Evolutionary conservation across 2,888 invertebrate species (phyloP).

Genomic region (Clanis bilineata): DNA sequence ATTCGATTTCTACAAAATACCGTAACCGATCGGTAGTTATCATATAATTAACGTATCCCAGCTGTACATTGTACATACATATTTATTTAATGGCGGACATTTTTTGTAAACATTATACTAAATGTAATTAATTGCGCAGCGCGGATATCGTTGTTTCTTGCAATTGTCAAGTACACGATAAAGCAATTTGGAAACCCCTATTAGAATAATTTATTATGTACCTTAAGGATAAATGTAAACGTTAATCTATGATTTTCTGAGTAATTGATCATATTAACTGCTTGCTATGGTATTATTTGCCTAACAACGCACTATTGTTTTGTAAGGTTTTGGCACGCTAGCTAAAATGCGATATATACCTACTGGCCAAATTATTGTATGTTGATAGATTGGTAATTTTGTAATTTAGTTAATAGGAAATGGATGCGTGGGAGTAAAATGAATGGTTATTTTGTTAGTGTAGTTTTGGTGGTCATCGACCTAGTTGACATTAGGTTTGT

Average conservation of each 20-base stretch:
- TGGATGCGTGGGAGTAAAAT: background rate
- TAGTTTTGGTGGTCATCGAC: no score
- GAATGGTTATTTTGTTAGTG: background rate
- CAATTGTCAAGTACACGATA: conserved; percentile 9
- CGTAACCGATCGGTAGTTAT: background rate
- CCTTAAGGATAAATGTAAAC: background rate
- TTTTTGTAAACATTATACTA: conserved; percentile 9
- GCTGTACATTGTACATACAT: background rate
- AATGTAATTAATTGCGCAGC: conserved; percentile 8
- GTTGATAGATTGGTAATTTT: background rate
- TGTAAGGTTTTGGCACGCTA: background rate
- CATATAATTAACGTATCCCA: background rate
- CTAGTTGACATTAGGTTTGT: no score
- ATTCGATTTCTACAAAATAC: background rate
- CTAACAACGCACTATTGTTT: background rate
- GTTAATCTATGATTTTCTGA: background rate
- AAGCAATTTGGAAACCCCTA: conserved; percentile 10
- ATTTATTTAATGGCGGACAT: background rate
- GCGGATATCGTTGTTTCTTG: conserved; percentile 1
- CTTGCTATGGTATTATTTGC: background rate
- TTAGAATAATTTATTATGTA: conserved; percentile 15
- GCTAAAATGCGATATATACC: background rate
- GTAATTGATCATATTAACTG: background rate
- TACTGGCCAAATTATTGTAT: background rate
- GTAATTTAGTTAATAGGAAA: background rate